Conservation (phyloP, 2,888 invertebrate genomes). For the Oxystoma pomonae region DNA sequence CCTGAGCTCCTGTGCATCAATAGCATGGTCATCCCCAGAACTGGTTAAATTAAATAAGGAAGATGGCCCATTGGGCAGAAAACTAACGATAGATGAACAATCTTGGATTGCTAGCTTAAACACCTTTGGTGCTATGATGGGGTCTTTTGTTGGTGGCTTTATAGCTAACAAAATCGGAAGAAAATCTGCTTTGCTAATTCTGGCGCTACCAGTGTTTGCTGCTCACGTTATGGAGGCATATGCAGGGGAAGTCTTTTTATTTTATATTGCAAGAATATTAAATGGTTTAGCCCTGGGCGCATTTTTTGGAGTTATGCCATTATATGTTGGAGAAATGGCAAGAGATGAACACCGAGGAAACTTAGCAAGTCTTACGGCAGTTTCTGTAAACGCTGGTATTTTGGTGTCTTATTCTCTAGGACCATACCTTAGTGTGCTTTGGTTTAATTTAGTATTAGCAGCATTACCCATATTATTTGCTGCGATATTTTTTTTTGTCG, state of each 20-base stretch:
- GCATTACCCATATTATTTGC: neutral
- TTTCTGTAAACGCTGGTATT: neutral
- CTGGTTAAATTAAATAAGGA: conserved; percentile 19
- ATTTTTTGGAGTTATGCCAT: conserved; percentile 20
- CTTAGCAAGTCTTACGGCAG: conserved; percentile 5
- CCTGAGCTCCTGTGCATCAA: conserved; percentile 20
- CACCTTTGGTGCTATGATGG: conserved; percentile 21
- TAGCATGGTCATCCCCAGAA: conserved; percentile 46
- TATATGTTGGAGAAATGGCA: conserved; percentile 25
- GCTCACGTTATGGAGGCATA: conserved; percentile 21
- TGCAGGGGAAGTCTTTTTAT: conserved; percentile 18
- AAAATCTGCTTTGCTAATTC: conserved; percentile 20
- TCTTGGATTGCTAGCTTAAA: conserved; percentile 18
- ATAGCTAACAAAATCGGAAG: conserved; percentile 20
- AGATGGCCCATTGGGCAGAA: conserved; percentile 12
- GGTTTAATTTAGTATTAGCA: neutral
- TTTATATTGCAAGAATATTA: conserved; percentile 25
- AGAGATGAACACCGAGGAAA: conserved; percentile 18
- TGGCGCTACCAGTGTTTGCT: conserved; percentile 20
- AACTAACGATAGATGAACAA: conserved; percentile 12
- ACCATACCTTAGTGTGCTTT: conserved; percentile 5
- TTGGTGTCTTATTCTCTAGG: conserved; percentile 8
- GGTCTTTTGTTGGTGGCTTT: conserved; percentile 15
- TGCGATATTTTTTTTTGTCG: conserved; percentile 9
- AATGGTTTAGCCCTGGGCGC: conserved; percentile 22